Evolutionary conservation across 2,113 vertebrate genomes (phyloP).

Genomic region (Pleuronectes platessa): DNA sequence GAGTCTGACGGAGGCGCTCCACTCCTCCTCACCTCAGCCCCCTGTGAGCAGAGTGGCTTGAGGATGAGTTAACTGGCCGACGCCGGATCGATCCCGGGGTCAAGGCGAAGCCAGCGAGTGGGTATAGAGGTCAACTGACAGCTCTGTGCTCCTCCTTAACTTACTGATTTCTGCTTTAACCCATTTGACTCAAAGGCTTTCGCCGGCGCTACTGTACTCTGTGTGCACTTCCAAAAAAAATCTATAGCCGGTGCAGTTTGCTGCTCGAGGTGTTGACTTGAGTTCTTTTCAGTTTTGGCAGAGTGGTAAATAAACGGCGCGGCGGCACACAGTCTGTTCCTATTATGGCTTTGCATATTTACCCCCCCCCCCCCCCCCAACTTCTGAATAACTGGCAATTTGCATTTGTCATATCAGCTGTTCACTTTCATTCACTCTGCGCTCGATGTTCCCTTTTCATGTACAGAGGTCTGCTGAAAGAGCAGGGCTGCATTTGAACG

Average conservation of each 20-base stretch:
- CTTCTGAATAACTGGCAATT: background rate
- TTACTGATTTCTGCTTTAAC: slow-evolving; percentile 69
- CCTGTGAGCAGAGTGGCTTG: slow-evolving; percentile 43
- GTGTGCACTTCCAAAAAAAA: slow-evolving; percentile 25
- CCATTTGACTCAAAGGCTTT: slow-evolving; percentile 56
- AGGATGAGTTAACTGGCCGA: slow-evolving; percentile 63
- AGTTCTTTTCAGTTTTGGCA: background rate
- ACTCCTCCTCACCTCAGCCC: slow-evolving; percentile 29
- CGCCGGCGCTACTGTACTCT: slow-evolving; percentile 39
- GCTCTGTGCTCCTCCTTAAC: slow-evolving; percentile 73
- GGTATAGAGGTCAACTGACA: slow-evolving; percentile 57
- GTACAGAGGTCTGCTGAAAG: slow-evolving; percentile 13
- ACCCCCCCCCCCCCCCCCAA: background rate
- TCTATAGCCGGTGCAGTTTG: slow-evolving; percentile 43
- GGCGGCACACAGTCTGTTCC: background rate
- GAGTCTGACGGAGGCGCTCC: background rate
- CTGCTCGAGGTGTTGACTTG: slow-evolving; percentile 15
- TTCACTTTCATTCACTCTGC: slow-evolving; percentile 6
- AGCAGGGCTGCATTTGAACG: slow-evolving; percentile 29
- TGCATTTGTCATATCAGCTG: background rate
- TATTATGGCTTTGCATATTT: slow-evolving; percentile 22
- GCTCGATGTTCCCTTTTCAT: background rate
- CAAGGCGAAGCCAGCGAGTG: slow-evolving; percentile 47
- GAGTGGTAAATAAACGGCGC: background rate
- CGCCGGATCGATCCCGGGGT: slow-evolving; percentile 73